Percentiles rank a stretch among this genome's conserved stretches.
Conservation (phyloP, 2,888 invertebrate genomes). For the Antheraea yamamai region DNA sequence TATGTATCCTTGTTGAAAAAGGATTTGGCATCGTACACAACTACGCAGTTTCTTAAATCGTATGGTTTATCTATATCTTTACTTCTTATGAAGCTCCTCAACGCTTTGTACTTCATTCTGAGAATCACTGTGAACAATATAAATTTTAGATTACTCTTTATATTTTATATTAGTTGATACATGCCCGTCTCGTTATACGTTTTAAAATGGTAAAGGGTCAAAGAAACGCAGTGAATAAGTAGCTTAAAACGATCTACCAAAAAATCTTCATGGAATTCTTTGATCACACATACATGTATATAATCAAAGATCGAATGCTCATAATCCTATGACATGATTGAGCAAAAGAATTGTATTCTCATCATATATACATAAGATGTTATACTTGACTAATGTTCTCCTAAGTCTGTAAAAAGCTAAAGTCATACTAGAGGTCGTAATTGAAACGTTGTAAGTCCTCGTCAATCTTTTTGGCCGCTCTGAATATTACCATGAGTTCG, state of each 20-base stretch:
- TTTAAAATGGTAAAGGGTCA: too few relatives aligned
- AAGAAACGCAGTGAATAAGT: too few relatives aligned
- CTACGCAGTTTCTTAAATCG: constrained; percentile 22
- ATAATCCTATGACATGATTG: too few relatives aligned
- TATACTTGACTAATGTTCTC: background rate
- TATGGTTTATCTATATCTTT: constrained; percentile 18
- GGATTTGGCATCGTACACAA: constrained; percentile 33
- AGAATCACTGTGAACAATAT: background rate
- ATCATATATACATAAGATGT: too few relatives aligned
- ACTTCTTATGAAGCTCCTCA: constrained; percentile 28
- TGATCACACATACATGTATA: too few relatives aligned
- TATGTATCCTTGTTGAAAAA: constrained; percentile 35
- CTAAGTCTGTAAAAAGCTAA: background rate
- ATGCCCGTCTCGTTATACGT: too few relatives aligned
- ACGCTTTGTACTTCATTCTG: constrained; percentile 27
- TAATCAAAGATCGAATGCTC: too few relatives aligned
- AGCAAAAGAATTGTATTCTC: too few relatives aligned
- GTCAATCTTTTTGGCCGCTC: too few relatives aligned
- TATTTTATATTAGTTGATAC: background rate
- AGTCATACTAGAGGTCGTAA: background rate
- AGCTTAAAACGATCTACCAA: too few relatives aligned
- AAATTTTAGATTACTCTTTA: background rate
- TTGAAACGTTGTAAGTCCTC: background rate
- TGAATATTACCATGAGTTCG: too few relatives aligned
- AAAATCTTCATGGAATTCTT: too few relatives aligned